Conservation (phyloP, 2,797 vertebrate species). For the Lemur catta region DNA sequence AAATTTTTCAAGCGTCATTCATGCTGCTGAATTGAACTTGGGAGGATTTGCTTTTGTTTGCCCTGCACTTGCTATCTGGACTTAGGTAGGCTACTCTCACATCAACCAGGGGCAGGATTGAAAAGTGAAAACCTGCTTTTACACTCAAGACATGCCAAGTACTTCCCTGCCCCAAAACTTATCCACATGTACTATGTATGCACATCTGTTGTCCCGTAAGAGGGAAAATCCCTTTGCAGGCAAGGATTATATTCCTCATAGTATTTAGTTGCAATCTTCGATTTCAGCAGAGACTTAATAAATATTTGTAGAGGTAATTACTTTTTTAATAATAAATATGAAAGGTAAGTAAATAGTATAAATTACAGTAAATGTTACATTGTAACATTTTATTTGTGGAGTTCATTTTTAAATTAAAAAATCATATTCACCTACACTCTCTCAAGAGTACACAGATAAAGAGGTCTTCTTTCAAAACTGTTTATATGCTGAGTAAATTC, state of each 20-base stretch:
- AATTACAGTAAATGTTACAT: background rate
- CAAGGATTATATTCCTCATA: background rate
- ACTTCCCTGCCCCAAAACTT: background rate
- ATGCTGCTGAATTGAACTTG: background rate
- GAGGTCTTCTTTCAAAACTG: background rate
- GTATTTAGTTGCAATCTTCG: background rate
- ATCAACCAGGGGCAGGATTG: background rate
- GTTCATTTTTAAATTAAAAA: slow-evolving; percentile 25
- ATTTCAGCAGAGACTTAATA: background rate
- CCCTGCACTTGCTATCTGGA: background rate
- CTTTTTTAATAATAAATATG: background rate
- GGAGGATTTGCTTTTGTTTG: background rate
- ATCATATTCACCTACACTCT: background rate
- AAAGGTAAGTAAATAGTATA: background rate
- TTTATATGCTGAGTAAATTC: background rate
- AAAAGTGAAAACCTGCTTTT: background rate
- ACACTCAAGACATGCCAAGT: background rate
- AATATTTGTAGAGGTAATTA: background rate
- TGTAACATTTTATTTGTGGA: background rate
- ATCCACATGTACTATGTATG: background rate
- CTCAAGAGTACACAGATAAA: background rate
- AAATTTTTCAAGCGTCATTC: background rate
- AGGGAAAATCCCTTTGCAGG: fast-evolving
- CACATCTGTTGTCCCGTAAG: background rate
- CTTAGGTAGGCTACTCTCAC: background rate